These are phyloP conservation scores for Onychomys torridus DNA, from an alignment of 2,797 vertebrate genomes.

Conservation along the genomic window DNA sequence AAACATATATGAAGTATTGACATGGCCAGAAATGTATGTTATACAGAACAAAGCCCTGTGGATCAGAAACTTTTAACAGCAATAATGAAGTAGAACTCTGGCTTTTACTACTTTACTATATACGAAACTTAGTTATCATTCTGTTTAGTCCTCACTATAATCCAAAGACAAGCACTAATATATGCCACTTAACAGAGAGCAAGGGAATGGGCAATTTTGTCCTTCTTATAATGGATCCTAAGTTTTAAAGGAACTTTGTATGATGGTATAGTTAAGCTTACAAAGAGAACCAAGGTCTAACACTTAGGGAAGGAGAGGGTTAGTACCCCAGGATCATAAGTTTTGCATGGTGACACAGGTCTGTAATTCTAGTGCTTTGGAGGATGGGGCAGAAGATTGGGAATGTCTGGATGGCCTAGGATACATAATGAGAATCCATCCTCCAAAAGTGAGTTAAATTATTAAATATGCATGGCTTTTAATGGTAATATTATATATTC, in stretches of 20 bases:
- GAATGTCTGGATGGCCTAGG: not conserved
- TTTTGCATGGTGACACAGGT: not conserved
- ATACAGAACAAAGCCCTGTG: not conserved
- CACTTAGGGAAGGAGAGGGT: not conserved
- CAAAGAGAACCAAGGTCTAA: not conserved
- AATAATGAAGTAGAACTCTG: not conserved
- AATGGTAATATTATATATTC: not conserved
- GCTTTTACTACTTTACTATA: conserved; percentile 8
- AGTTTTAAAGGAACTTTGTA: not conserved
- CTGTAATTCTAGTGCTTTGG: not conserved
- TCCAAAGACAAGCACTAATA: not conserved
- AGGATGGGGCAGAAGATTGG: rapidly evolving
- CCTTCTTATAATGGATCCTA: not conserved
- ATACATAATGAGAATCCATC: not conserved
- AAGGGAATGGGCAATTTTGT: not conserved
- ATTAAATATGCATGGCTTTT: not conserved
- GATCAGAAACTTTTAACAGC: not conserved
- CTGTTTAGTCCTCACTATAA: not conserved
- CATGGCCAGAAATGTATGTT: not conserved
- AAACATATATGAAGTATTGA: not conserved
- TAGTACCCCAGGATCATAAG: not conserved
- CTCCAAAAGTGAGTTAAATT: not conserved
- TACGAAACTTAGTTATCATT: not conserved
- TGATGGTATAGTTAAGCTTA: not conserved
- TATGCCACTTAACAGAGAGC: not conserved